Evolutionary conservation across 1,140 invertebrate genomes (phyloP).

Genomic region (Reticulitermes speratus): DNA sequence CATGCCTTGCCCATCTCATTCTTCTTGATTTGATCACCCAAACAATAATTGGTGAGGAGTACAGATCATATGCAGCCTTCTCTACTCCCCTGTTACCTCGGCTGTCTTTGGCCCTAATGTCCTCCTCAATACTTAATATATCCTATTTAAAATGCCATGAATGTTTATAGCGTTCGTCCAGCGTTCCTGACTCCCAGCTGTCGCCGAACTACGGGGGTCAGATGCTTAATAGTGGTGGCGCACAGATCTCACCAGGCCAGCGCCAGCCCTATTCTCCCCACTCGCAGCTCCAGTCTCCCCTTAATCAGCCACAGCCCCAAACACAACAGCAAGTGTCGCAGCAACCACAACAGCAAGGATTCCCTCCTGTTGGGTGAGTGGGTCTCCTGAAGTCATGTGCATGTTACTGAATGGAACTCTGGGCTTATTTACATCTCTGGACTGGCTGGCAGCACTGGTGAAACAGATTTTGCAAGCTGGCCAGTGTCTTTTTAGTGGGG

Average conservation of each 20-base stretch:
- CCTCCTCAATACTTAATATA: too few relatives aligned
- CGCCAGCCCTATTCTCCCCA: constrained; percentile 51
- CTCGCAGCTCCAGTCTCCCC: constrained; percentile 41
- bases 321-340: neutral
- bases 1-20: too few relatives aligned
- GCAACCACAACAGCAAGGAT: constrained; percentile 41
- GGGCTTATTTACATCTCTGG: too few relatives aligned
- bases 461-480: too few relatives aligned
- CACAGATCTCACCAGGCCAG: constrained; percentile 43
- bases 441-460: too few relatives aligned
- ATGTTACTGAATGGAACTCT: too few relatives aligned
- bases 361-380: constrained; percentile 42
- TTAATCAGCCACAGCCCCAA: constrained; percentile 35
- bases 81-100: too few relatives aligned
- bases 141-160: constrained; percentile 16
- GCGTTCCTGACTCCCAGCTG: constrained; percentile 69
- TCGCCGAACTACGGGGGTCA: constrained; percentile 58
- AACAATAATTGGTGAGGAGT: too few relatives aligned
- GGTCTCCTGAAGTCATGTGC: neutral
- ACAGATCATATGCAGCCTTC: too few relatives aligned
- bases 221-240: constrained; percentile 36
- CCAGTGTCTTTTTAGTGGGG: too few relatives aligned
- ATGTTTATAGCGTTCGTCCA: constrained; percentile 59
- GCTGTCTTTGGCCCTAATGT: too few relatives aligned
- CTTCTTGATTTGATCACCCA: too few relatives aligned